phyloP scores from a whole-genome alignment of 2,113 vertebrate species.

The Burhinus bistriatus region DNA sequence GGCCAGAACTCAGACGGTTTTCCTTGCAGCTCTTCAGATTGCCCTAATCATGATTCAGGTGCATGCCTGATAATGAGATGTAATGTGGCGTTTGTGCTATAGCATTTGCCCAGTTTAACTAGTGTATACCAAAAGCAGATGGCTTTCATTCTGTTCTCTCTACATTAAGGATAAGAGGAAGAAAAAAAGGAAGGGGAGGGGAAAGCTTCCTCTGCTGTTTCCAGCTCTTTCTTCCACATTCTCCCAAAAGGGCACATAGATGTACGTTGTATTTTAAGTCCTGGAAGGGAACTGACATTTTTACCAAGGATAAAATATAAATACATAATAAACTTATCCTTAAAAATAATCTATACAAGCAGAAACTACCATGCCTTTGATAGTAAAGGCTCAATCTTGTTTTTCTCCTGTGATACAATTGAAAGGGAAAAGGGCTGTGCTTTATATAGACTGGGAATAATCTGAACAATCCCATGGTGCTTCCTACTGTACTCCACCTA shows the following conservation, averaged over 20 bases:
- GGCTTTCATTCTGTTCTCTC: not conserved
- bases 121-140: not conserved
- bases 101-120: not conserved
- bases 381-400: not conserved
- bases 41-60: not conserved
- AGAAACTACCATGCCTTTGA: not conserved
- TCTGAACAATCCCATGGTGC: not conserved
- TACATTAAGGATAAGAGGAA: not conserved
- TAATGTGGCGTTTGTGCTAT: not conserved
- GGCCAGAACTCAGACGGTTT: not conserved
- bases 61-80: not conserved
- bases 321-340: not conserved
- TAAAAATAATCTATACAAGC: not conserved
- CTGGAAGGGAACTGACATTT: not conserved
- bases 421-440: slow-evolving; percentile 34
- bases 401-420: slow-evolving; percentile 30
- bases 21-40: not conserved
- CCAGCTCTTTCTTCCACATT: not conserved
- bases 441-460: slow-evolving; percentile 33
- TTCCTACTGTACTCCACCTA: slow-evolving; percentile 63
- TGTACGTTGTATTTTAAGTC: not conserved
- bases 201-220: not conserved
- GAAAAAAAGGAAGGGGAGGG: not conserved
- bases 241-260: not conserved
- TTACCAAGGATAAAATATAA: not conserved